phyloP scores from a whole-genome alignment of 2,888 invertebrate genomes.

The Cryptus viduatorius region DNA sequence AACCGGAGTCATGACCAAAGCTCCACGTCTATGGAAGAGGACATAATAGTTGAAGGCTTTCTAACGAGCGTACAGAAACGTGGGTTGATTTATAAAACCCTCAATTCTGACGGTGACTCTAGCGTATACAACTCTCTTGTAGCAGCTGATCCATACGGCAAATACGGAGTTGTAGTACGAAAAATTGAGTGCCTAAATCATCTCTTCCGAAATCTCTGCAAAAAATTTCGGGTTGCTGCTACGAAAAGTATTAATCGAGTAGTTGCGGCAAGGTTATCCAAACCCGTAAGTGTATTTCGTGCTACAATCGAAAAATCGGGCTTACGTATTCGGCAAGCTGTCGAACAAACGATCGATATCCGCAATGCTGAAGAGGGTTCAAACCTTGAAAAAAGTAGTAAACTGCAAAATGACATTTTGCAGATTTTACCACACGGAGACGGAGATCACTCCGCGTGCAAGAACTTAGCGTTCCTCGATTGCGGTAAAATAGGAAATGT shows the following conservation, averaged over 20 bases:
- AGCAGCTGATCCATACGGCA: constrained; percentile 72
- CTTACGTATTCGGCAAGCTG: constrained; percentile 34
- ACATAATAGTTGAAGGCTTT: constrained; percentile 58
- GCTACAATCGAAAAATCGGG: background rate
- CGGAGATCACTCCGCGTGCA: constrained; percentile 65
- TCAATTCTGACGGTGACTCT: constrained; percentile 75
- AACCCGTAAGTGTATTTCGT: background rate
- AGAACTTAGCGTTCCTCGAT: background rate
- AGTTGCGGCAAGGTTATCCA: background rate
- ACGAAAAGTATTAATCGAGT: background rate
- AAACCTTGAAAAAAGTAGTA: background rate
- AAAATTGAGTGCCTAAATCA: constrained; percentile 80
- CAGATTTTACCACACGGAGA: constrained; percentile 63
- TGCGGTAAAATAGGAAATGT: background rate
- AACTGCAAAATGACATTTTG: constrained; percentile 60
- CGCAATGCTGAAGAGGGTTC: background rate
- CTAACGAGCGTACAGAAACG: constrained; percentile 32
- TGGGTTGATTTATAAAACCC: constrained; percentile 58
- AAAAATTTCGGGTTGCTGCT: constrained; percentile 38
- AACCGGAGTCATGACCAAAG: constrained; percentile 72
- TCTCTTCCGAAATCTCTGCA: constrained; percentile 68
- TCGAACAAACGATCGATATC: constrained; percentile 25
- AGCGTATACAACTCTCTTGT: constrained; percentile 76
- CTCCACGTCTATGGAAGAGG: constrained; percentile 73
- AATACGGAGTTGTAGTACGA: constrained; percentile 60